Evolutionary conservation across 2,888 invertebrate genomes (phyloP), one percentile per base, ranked within the genome.

Genomic region (Ceramica pisi): DNA sequence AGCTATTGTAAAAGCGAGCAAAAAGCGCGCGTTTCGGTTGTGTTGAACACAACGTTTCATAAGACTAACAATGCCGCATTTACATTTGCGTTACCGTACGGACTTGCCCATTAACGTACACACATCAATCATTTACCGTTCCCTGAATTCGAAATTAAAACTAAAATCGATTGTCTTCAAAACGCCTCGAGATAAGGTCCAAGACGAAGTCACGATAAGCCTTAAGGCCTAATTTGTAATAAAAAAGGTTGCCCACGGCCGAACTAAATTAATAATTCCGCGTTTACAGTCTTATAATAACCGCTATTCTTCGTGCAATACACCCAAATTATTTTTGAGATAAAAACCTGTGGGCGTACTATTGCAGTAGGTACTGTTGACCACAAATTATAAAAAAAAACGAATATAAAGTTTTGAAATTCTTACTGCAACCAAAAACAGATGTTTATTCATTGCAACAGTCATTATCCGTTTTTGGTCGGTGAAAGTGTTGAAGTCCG

Each of bases 221-320:
- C 84, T 86, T 80, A 84, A 86, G 88, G 86, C 85, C 76, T 68
- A 77, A 74, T 64, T 71, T 75, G 51, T 55, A 68, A 82, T 78
- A 83, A 85, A 87, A 88, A 90, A 87, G 79, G 79, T 83, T 77
- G 88, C 88, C 87, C 82, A 83, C 74, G 89, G 90, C 86, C 80
- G 85, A 84, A 85, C 56, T 83, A 87, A 90, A 91, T 90, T 91
- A 90, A 89, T 90, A 91, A 90, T 89, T 87, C 84, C 78, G 78
- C 86, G 80, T 87, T 88, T 86, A 88, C 84, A 88, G 83, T 84
- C 85, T 87, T 88, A 80, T 87, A 89, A 89, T 88, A 80, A 82
- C 83, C 73, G 85, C 75, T 83, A 85, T 88, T 89, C 88, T 87
- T 89, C 88, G 86, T 86, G 75, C 77, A 75, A 75, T 85, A 82